A percentile compares a stretch with the other conserved stretches of the same genome.
phyloP scores from a whole-genome alignment of 1,140 invertebrate genomes.

The Caenorhabditis latens region DNA sequence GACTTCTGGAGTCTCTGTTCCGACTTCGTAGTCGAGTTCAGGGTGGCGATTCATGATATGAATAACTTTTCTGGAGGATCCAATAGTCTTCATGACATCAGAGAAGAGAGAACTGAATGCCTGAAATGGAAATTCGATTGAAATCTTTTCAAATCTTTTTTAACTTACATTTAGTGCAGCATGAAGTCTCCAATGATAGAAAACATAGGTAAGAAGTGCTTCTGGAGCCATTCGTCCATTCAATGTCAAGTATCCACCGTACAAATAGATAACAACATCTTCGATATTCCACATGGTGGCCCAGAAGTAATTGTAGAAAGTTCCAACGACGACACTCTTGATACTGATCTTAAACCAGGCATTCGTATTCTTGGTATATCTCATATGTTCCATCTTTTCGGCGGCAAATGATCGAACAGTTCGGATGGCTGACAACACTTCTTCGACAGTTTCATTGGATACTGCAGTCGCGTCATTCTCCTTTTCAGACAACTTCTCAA shows the following conservation, averaged over 20 bases:
- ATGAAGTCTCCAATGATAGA: conserved; percentile 54
- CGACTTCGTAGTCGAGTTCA: conserved; percentile 22
- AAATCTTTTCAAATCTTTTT: neutral
- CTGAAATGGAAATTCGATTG: neutral
- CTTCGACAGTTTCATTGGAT: conserved; percentile 35
- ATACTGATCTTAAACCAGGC: conserved; percentile 49
- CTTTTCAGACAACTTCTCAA: conserved; percentile 40
- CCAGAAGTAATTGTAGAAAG: conserved; percentile 41
- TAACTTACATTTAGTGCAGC: conserved; percentile 9
- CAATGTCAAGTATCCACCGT: conserved; percentile 25
- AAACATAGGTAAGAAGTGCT: conserved; percentile 6
- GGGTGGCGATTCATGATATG: conserved; percentile 37
- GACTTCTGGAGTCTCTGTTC: conserved; percentile 43
- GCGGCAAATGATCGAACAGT: conserved; percentile 40
- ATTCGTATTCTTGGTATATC: conserved; percentile 24
- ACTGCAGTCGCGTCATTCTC: conserved; percentile 33
- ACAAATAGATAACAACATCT: conserved; percentile 19
- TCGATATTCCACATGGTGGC: conserved; percentile 43
- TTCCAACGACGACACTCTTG: conserved; percentile 35
- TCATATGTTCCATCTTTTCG: conserved; percentile 20
- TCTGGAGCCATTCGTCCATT: conserved; percentile 38
- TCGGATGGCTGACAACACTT: conserved; percentile 32
- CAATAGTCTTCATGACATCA: conserved; percentile 39
- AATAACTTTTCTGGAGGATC: conserved; percentile 31
- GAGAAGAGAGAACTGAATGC: conserved; percentile 34